Base-by-base conservation (phyloP, 1,140 invertebrate genomes). In the Acromyrmex charruanus region DNA sequence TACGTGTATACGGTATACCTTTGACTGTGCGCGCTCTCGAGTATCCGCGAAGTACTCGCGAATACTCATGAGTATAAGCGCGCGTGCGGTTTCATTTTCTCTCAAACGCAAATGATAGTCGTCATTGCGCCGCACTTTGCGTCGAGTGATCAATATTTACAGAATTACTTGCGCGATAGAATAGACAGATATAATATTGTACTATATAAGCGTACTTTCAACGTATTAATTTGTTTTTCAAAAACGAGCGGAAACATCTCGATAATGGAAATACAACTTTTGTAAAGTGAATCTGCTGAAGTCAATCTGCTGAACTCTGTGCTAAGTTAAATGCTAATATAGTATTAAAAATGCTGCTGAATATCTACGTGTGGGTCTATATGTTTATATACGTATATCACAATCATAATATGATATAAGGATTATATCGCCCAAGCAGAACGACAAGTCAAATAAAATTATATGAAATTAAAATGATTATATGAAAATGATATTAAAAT, bases 101-200 rank as follows among this genome's bases (percentile, higher is more conserved):
- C 82, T 53, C 74, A 31, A 77, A 75, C 28, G 61, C 63, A 69
- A 69, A 77, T 51, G 61, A 85, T 85, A 85, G 59, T 39, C 59
- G 39, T 77, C 71, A 85, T 77, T 66, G 59, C 28, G 16, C n/a
- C 72, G 44, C 39, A 49, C 68, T 25, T 74, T 51, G 12, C 35
- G 16, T 49, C 80, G 80, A 74, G 80, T 84, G 82, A 79, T 66
- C 74, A 66, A 85, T 85, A 85, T 79, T 85, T 65, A 77, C 74
- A 66, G 39, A 84, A 85, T 85, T 85, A 77, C 66, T 85, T 66
- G 63, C 55, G 14, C 39, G 80, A 74, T 74, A 84, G 44, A 74
- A 44, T 63, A 61, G 55, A 51, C n/a, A 80, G 63, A 68, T 68
- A 68, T 68, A 80, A 80, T 74, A 25, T 25, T 25, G 25, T 25